These are phyloP conservation scores for Oasisia sp. DNA, from an alignment of 2,888 invertebrate species.

Conservation along the genomic window DNA sequence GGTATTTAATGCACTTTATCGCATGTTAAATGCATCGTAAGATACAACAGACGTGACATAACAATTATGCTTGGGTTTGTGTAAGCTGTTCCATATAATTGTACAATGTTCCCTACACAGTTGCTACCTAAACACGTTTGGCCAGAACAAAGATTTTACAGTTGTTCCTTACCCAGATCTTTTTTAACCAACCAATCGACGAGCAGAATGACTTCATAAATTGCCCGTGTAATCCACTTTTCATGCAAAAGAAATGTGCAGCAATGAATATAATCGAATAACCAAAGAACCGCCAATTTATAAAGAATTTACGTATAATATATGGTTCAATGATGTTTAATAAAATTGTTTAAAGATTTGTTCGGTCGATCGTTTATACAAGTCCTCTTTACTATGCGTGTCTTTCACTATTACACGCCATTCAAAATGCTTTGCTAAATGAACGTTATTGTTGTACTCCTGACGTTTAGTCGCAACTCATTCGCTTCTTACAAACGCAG, in stretches of 20 bases:
- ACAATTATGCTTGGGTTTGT: too few relatives aligned
- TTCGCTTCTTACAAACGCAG: background rate
- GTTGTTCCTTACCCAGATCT: too few relatives aligned
- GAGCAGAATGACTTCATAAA: too few relatives aligned
- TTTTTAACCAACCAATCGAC: too few relatives aligned
- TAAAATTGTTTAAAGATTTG: background rate
- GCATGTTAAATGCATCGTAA: too few relatives aligned
- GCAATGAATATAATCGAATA: background rate
- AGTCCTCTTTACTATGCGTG: background rate
- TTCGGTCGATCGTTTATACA: too few relatives aligned
- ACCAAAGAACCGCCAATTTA: background rate
- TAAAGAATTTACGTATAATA: background rate
- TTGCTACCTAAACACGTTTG: too few relatives aligned
- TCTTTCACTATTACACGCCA: background rate
- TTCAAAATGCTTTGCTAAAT: background rate
- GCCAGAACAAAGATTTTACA: too few relatives aligned
- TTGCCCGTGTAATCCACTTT: background rate
- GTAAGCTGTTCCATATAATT: too few relatives aligned
- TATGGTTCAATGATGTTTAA: background rate
- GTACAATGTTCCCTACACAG: too few relatives aligned
- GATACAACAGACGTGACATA: too few relatives aligned
- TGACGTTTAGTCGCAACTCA: background rate
- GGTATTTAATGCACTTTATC: too few relatives aligned
- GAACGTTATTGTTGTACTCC: background rate
- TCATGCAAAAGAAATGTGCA: background rate